These are phyloP conservation scores for Apodemus speciosus DNA, from an alignment of 2,113 vertebrate species.

Conservation along the genomic window DNA sequence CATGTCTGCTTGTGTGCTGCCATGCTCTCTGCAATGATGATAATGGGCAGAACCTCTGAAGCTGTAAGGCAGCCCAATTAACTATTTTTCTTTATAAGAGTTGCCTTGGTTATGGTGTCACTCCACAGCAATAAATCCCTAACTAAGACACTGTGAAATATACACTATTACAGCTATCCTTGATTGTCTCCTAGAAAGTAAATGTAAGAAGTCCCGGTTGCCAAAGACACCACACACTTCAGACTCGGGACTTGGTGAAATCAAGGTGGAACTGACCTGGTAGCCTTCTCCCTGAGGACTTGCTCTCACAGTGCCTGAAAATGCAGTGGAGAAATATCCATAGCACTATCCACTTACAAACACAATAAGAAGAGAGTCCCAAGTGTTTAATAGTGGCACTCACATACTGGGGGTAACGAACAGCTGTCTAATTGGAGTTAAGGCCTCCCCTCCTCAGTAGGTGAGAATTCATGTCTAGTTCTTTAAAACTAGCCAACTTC, in stretches of 20 bases:
- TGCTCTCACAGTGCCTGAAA: neutral
- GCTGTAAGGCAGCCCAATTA: too few species aligned
- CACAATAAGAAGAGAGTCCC: neutral
- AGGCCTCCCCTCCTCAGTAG: neutral
- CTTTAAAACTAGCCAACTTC: neutral
- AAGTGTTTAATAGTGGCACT: neutral
- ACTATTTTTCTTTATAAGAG: too few species aligned
- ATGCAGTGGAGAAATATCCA: neutral
- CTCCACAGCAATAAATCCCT: too few species aligned
- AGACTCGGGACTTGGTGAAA: neutral
- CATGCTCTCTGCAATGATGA: too few species aligned
- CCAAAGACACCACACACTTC: neutral
- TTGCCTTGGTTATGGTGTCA: too few species aligned
- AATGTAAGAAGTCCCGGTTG: neutral
- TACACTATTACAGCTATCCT: neutral
- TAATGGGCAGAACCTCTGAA: too few species aligned
- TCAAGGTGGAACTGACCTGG: neutral
- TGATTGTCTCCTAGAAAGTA: neutral
- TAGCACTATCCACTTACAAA: neutral
- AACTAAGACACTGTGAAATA: neutral
- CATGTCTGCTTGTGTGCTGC: too few species aligned
- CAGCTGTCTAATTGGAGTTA: neutral
- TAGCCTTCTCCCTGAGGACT: neutral
- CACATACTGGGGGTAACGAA: neutral
- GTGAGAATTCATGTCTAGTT: neutral